Conservation (phyloP, 35 echinoderm and acorn worm species). For the Anneissia japonica region DNA sequence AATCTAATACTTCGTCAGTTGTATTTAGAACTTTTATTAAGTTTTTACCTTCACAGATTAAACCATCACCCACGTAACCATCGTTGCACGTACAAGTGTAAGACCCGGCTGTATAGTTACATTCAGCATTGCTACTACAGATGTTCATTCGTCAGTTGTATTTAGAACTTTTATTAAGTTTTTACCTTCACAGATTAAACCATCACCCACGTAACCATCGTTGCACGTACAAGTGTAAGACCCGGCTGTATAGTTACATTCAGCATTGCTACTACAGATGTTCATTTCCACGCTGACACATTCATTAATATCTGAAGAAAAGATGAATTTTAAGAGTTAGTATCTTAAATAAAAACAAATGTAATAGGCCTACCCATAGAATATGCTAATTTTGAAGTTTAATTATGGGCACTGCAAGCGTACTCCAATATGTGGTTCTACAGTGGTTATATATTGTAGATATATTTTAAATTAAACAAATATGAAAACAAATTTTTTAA, state of each 20-base stretch:
- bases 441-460: too few species aligned
- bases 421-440: too few species aligned
- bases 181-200: constrained; percentile 28
- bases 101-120: constrained; percentile 50
- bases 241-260: constrained; percentile 53
- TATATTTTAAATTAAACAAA: too few species aligned
- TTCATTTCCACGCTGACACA: background rate
- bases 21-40: background rate
- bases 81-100: constrained; percentile 40
- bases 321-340: too few species aligned
- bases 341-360: too few species aligned
- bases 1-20: too few species aligned
- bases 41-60: constrained; percentile 18
- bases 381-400: too few species aligned
- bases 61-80: constrained; percentile 44
- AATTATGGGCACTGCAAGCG: too few species aligned
- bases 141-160: too few species aligned
- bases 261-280: constrained; percentile 41
- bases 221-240: constrained; percentile 47
- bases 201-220: constrained; percentile 36
- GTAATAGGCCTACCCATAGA: too few species aligned
- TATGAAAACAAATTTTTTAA: too few species aligned
- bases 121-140: constrained; percentile 48
- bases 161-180: background rate
- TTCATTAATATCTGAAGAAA: constrained; percentile 53